Base-by-base conservation (phyloP, 2,113 vertebrate genomes). In the Anguilla rostrata region DNA sequence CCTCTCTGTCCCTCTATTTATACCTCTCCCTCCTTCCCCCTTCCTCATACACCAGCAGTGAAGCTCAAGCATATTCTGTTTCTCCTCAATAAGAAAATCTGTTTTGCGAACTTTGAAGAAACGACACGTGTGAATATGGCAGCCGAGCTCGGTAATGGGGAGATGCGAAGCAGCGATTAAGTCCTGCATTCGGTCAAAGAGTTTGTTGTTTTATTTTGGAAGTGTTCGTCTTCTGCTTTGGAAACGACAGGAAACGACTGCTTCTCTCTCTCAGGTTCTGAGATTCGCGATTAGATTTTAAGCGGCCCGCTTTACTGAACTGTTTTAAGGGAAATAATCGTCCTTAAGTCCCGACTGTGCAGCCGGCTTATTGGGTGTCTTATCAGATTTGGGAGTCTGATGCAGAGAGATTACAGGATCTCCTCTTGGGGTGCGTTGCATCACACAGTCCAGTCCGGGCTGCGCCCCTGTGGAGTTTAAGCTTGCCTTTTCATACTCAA, bases 241-340 rank as follows among this genome's bases (percentile, higher is more conserved):
- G 29, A 43, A 12, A 75, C n/a, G 9, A n/a, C 41, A 82, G 41
- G 22, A 43, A 14, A 29, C 22, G 14, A 16, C 41, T 26, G 20
- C 60, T 53, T n/a, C 41, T 0, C 22, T 82, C 81, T 29, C n/a
- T 49, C 40, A 0, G 12, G 81, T 49, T 20, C 5, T 26, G 53
- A 49, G 20, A 49, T 49, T 22, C 29, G 16, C 43, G 5, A 49
- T 82, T 82, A 26, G 40, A 9, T 49, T 82, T 53, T 43, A 43
- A 82, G 46, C n/a, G 46, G 41, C 41, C 46, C 22, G 20, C n/a
- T n/a, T 43, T 82, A 22, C 46, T 82, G 40, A n/a, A 26, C 41
- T 49, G 46, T n/a, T 49, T 29, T 82, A 49, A 82, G 12, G 43
- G 53, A 66, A 82, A 82, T 49, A 49, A 82, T 82, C 46, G 40